A percentile compares a stretch with the other conserved stretches of the same genome.
phyloP scores from a whole-genome alignment of 2,113 vertebrate genomes.

The Candoia aspera region DNA sequence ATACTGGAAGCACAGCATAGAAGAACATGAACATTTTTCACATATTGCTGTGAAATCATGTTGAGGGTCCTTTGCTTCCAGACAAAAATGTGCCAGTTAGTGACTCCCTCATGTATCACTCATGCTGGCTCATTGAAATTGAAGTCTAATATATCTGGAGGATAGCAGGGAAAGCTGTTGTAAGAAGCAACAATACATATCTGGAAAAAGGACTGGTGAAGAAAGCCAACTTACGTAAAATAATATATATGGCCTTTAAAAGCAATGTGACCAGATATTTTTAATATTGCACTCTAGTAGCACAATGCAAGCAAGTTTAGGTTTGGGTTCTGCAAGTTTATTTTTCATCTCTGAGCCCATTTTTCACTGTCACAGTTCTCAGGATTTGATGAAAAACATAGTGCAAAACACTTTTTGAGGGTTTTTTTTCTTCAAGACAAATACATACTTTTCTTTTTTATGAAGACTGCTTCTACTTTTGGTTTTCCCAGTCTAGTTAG shows the following conservation, averaged over 20 bases:
- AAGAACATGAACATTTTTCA: background rate
- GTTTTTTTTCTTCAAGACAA: background rate
- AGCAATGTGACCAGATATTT: background rate
- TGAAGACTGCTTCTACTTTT: background rate
- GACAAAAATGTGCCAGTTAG: background rate
- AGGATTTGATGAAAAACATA: background rate
- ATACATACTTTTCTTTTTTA: background rate
- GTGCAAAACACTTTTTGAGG: background rate
- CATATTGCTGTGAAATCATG: background rate
- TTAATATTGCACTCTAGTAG: background rate
- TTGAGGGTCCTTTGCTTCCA: background rate
- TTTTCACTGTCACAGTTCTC: background rate
- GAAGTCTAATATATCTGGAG: background rate
- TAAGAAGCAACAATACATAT: background rate
- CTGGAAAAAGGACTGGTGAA: background rate
- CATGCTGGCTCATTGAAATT: background rate
- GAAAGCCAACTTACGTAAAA: background rate
- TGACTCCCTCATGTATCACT: background rate
- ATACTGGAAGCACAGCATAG: background rate
- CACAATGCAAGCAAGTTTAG: background rate
- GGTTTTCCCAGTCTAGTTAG: background rate
- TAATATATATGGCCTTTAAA: background rate
- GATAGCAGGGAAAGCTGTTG: background rate
- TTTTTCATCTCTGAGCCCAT: background rate
- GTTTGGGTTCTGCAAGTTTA: background rate